A percentile compares a stretch with the other conserved stretches of the same genome.
phyloP scores from a whole-genome alignment of 2,888 invertebrate genomes.

The Hymenopus coronatus region DNA sequence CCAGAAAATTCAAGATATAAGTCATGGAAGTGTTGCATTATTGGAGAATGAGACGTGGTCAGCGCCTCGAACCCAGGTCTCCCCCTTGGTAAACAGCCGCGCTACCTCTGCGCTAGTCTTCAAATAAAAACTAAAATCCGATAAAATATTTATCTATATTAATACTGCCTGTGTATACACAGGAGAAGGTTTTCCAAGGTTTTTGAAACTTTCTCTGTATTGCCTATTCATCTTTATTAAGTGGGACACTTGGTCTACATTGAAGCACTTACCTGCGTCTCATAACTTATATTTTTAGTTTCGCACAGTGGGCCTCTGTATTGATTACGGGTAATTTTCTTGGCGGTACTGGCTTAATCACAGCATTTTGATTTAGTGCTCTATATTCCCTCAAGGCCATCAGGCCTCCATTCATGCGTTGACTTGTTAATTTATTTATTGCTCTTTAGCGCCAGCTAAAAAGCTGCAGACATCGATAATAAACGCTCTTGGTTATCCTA shows the following conservation, averaged over 20 bases:
- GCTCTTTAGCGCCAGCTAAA: neutral
- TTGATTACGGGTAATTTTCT: neutral
- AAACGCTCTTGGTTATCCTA: neutral
- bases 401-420: neutral
- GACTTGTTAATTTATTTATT: neutral
- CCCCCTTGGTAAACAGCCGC: too few relatives aligned
- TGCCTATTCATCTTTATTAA: neutral
- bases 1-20: too few relatives aligned
- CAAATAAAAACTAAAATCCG: too few relatives aligned
- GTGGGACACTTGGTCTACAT: neutral
- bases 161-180: neutral
- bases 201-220: neutral
- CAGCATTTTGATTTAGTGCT: neutral
- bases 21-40: too few relatives aligned
- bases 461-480: neutral
- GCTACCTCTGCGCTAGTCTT: too few relatives aligned
- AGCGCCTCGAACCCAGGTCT: too few relatives aligned
- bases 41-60: too few relatives aligned
- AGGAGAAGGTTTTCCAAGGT: neutral
- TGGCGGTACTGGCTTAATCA: neutral
- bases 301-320: neutral
- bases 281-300: neutral
- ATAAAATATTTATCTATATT: too few relatives aligned
- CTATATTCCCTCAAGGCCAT: neutral
- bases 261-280: neutral